phyloP scores from a whole-genome alignment of 1,140 invertebrate species.

The Cotesia typhae region DNA sequence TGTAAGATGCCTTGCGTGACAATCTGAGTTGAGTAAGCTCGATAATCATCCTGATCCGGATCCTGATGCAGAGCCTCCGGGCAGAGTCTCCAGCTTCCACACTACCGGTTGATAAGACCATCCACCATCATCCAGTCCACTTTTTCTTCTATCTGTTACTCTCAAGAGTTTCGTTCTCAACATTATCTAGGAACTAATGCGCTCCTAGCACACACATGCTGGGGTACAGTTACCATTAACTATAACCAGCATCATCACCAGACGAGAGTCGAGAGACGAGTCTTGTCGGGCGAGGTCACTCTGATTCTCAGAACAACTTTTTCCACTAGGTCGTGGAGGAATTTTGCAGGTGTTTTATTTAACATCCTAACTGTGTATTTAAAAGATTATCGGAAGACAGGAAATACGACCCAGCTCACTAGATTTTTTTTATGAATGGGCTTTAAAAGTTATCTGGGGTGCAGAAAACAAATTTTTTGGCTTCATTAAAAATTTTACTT shows the following conservation, averaged over 20 bases:
- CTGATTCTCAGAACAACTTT: conserved; percentile 50
- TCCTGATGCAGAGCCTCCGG: not conserved
- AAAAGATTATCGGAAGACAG: conserved; percentile 11
- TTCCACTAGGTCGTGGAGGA: conserved; percentile 28
- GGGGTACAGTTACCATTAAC: conserved; percentile 44
- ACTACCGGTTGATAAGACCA: too few species aligned
- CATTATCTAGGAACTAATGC: conserved; percentile 52
- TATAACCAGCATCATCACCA: conserved; percentile 17
- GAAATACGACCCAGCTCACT: not conserved
- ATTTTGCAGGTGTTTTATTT: conserved; percentile 30
- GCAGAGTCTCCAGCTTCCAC: not conserved
- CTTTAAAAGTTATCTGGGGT: too few species aligned
- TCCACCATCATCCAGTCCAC: too few species aligned
- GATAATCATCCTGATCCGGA: too few species aligned
- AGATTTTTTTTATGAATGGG: not conserved
- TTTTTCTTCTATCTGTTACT: not conserved
- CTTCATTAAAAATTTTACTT: too few species aligned
- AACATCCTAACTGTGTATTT: not conserved
- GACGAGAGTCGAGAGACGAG: conserved; percentile 38
- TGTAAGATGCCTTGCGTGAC: conserved; percentile 1
- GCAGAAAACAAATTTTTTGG: too few species aligned
- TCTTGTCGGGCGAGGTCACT: conserved; percentile 53
- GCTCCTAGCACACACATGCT: conserved; percentile 49
- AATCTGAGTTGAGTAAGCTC: not conserved
- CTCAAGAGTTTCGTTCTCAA: conserved; percentile 40